phyloP scores from a whole-genome alignment of 1,140 invertebrate genomes.

The Macrosteles quadrilineatus region DNA sequence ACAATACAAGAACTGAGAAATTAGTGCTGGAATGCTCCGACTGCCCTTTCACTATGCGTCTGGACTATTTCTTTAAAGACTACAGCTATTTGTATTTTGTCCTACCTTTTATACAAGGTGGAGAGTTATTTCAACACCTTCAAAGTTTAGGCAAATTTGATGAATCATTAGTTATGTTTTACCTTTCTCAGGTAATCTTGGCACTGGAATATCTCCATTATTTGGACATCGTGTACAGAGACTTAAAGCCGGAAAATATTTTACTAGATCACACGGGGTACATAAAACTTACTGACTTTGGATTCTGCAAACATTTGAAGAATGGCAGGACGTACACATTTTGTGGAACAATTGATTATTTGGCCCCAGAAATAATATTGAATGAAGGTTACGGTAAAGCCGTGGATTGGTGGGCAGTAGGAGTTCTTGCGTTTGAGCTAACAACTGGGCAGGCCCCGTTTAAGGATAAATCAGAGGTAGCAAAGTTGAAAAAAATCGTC shows the following conservation, averaged over 20 bases:
- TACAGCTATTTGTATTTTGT: constrained; percentile 1
- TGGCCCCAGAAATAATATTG: constrained; percentile 92
- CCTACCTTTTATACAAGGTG: background rate
- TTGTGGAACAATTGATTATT: constrained; percentile 95
- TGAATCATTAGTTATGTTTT: constrained; percentile 58
- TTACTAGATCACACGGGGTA: constrained; percentile 83
- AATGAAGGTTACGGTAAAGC: constrained; percentile 94
- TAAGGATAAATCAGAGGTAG: constrained; percentile 77
- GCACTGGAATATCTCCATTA: constrained; percentile 93
- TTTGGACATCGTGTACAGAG: constrained; percentile 86
- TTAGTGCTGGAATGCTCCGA: background rate
- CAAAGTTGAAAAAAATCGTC: constrained; percentile 88
- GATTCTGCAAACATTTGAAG: constrained; percentile 46
- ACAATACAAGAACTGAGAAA: constrained; percentile 1
- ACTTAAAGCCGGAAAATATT: constrained; percentile 97
- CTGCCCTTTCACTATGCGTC: background rate
- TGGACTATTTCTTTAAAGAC: background rate
- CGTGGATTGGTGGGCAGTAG: constrained; percentile 96
- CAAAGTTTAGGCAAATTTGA: background rate
- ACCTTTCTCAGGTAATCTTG: constrained; percentile 87
- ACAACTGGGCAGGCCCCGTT: constrained; percentile 83
- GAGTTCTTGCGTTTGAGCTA: constrained; percentile 84
- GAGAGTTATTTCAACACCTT: constrained; percentile 49
- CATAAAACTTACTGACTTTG: constrained; percentile 28
- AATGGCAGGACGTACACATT: constrained; percentile 81